Percentiles rank a stretch among this genome's conserved stretches.
Evolutionary conservation across 2,797 vertebrate genomes (phyloP).

Genomic region (Odontamblyopus rebecca): DNA sequence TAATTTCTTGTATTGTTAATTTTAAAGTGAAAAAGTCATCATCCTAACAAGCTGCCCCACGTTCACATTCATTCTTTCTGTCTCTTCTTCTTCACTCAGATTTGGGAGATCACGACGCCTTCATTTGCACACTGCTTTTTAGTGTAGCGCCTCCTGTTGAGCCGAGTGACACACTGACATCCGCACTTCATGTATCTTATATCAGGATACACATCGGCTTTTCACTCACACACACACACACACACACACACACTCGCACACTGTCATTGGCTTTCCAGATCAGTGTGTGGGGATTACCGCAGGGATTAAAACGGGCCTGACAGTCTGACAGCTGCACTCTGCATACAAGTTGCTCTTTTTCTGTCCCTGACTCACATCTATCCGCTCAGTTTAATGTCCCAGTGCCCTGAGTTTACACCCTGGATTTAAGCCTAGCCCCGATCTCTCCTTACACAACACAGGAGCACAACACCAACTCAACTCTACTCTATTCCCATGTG

Average conservation of each 20-base stretch:
- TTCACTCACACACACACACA: conserved; percentile 53
- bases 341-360: conserved; percentile 37
- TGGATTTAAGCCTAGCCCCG: neutral
- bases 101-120: conserved; percentile 26
- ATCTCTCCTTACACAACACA: neutral
- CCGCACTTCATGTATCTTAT: conserved; percentile 49
- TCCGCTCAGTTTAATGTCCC: conserved; percentile 1
- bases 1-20: no score
- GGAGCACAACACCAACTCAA: neutral
- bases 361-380: conserved; percentile 14
- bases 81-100: conserved; percentile 1
- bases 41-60: neutral
- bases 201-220: conserved; percentile 49
- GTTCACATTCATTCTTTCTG: conserved; percentile 8
- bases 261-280: conserved; percentile 63
- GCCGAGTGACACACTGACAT: conserved; percentile 55
- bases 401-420: neutral
- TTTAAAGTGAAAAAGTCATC: no score
- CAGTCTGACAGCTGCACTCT: conserved; percentile 59
- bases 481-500: neutral
- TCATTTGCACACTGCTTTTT: conserved; percentile 29
- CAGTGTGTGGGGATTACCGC: conserved; percentile 68
- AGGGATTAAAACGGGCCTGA: conserved; percentile 66
- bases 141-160: conserved; percentile 46
- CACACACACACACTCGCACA: conserved; percentile 54